Conservation (phyloP, 1,140 invertebrate species). For the Drosophila pseudoobscura region DNA sequence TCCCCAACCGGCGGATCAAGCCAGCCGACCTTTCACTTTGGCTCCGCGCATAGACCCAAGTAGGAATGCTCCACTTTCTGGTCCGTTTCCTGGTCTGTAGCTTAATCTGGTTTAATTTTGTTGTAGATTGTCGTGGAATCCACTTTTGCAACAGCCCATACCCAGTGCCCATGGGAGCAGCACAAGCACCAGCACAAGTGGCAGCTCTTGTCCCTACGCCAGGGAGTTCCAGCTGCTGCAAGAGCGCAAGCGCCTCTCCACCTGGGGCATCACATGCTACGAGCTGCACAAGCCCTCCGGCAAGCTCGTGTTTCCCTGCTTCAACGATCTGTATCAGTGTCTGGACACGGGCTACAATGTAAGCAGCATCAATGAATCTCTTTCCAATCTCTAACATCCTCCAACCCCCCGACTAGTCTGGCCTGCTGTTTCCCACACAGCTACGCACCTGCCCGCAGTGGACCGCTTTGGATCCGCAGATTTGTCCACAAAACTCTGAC, state of each 20-base stretch:
- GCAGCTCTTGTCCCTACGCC: slow-evolving; percentile 84
- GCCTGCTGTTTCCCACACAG: slow-evolving; percentile 89
- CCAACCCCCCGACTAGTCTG: slow-evolving; percentile 84
- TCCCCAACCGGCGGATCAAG: slow-evolving; percentile 46
- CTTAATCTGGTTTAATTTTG: neutral
- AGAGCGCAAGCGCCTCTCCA: slow-evolving; percentile 94
- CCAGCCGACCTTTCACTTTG: slow-evolving; percentile 43
- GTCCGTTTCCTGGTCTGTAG: neutral
- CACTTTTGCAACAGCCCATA: slow-evolving; percentile 89
- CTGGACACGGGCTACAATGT: slow-evolving; percentile 89
- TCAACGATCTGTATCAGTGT: slow-evolving; percentile 92
- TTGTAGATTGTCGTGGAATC: slow-evolving; percentile 87
- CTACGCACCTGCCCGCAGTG: slow-evolving; percentile 87
- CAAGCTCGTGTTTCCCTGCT: slow-evolving; percentile 95
- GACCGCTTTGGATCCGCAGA: slow-evolving; percentile 93
- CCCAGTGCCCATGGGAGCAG: slow-evolving; percentile 84
- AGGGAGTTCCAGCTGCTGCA: slow-evolving; percentile 95
- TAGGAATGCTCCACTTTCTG: neutral
- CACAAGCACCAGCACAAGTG: slow-evolving; percentile 16
- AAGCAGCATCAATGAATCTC: slow-evolving; percentile 31
- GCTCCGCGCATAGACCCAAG: slow-evolving; percentile 51
- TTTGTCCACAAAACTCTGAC: slow-evolving; percentile 94
- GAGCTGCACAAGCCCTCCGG: slow-evolving; percentile 92
- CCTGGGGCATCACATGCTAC: slow-evolving; percentile 97
- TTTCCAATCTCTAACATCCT: neutral